Conservation (phyloP, 2,113 vertebrate genomes). For the Thalassoma bifasciatum region DNA sequence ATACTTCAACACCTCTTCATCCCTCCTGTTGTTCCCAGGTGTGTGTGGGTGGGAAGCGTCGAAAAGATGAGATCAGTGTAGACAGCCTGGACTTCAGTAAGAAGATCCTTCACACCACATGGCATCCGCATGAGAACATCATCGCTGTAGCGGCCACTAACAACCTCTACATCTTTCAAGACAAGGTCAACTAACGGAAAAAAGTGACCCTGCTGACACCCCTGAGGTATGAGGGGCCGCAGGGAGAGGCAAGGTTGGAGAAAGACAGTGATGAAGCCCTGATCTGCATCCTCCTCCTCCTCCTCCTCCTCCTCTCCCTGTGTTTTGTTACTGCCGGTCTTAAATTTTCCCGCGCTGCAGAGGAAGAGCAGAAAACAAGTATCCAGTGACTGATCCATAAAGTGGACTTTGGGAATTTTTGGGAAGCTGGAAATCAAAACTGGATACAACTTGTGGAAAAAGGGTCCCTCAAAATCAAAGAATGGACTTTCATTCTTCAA, state of each 20-base stretch:
- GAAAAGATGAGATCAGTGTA: conserved; percentile 96
- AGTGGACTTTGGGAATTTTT: conserved; percentile 12
- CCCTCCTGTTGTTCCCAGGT: conserved; percentile 78
- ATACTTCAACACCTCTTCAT: background rate
- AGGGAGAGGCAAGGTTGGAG: conserved; percentile 43
- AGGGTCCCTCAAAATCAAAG: conserved; percentile 31
- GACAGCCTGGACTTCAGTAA: conserved; percentile 99
- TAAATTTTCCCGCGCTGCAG: conserved; percentile 28
- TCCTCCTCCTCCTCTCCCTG: conserved; percentile 38
- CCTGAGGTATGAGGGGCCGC: conserved; percentile 22
- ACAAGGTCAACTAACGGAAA: conserved; percentile 94
- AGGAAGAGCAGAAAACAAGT: conserved; percentile 29
- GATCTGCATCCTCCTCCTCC: conserved; percentile 24
- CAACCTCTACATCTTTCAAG: conserved; percentile 99
- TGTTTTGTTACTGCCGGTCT: conserved; percentile 44
- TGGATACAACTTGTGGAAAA: conserved; percentile 40
- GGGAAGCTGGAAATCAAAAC: conserved; percentile 3
- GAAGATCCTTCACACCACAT: conserved; percentile 97
- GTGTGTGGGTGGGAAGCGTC: conserved; percentile 93
- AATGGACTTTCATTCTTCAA: conserved; percentile 54
- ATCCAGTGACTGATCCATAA: conserved; percentile 40
- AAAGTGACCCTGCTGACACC: conserved; percentile 46
- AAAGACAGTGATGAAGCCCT: conserved; percentile 34
- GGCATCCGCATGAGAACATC: conserved; percentile 97
- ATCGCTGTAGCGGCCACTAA: conserved; percentile 97